phyloP scores from a whole-genome alignment of 53 echinoderm and acorn worm species.

The Patiria pectinifera region DNA sequence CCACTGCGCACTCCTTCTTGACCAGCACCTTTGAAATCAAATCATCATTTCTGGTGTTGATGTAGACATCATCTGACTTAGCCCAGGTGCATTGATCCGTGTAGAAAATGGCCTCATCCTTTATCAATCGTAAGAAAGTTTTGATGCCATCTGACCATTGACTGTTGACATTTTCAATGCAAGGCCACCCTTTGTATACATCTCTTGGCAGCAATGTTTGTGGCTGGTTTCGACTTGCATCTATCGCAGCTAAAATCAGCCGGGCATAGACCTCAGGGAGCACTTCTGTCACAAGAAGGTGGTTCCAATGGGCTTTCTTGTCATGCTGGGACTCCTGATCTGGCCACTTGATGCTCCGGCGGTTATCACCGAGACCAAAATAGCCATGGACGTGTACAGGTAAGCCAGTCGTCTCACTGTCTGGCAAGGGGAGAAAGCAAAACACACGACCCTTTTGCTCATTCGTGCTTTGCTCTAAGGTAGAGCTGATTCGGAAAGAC shows the following conservation, averaged over 20 bases:
- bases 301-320: conserved; percentile 83
- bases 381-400: conserved; percentile 94
- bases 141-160: conserved; percentile 66
- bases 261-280: conserved; percentile 76
- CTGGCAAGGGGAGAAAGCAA: conserved; percentile 93
- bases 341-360: conserved; percentile 89
- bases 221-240: neutral
- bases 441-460: conserved; percentile 74
- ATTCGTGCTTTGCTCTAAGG: neutral
- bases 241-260: conserved; percentile 52
- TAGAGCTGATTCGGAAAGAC: conserved; percentile 52
- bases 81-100: conserved; percentile 64
- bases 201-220: conserved; percentile 10
- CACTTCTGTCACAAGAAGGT: conserved; percentile 67
- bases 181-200: conserved; percentile 78
- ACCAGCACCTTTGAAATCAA: conserved; percentile 38
- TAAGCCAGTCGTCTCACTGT: conserved; percentile 80
- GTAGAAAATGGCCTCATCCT: conserved; percentile 58
- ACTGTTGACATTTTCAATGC: neutral
- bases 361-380: conserved; percentile 90
- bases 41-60: neutral
- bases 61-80: conserved; percentile 49
- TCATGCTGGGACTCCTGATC: conserved; percentile 78
- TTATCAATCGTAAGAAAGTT: conserved; percentile 41
- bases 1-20: conserved; percentile 25